Base-by-base conservation (phyloP, 2,797 vertebrate genomes). In the Buceros bicornis region DNA sequence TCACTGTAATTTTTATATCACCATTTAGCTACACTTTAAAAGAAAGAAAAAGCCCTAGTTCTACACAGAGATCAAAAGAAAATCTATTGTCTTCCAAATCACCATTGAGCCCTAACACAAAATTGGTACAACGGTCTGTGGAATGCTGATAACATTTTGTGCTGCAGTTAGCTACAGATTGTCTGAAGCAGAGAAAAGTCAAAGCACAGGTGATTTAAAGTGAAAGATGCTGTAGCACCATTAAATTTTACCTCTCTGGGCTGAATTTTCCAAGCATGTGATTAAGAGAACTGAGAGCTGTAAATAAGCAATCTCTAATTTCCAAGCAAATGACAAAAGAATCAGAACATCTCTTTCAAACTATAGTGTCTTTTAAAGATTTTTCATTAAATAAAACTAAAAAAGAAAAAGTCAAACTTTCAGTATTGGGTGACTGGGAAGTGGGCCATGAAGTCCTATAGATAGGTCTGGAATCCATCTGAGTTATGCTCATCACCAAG, bases 61-160 rank as follows among this genome's bases (percentile, higher is more conserved):
- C 82, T 95, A 95, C 93, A 95, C 0, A 87, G 69, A 94, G 70
- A 95, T 95, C 91, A 94, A 90, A 96, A 93, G 87, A 77, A 82
- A 91, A 94, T 56, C 93, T 96, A 91, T 96, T 96, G 95, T 97
- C 88, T 95, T 83, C 89, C 58, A 94, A 96, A 97, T 96, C 91
- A 81, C 80, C 89, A 93, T 93, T 3, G 11, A 93, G 66, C 43
- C 88, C 66, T 88, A 93, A 90, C 43, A 87, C 47, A 95, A 90
- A 96, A 96, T 83, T 93, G 70, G 93, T 96, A 94, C 91, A 95
- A 96, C 91, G 82, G 87, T 83, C 95, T 97, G 96, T 66, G 66
- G 70, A 96, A 91, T 33, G 87, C 95, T 95, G 95, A 96, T 96
- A 97, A 97, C 89, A 89, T 91, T 96, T 91, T 95, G 62, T 66